Evolutionary conservation across 1,140 invertebrate genomes (phyloP), one percentile per base, ranked within the genome.

Genomic region (Heliconius nattereri): DNA sequence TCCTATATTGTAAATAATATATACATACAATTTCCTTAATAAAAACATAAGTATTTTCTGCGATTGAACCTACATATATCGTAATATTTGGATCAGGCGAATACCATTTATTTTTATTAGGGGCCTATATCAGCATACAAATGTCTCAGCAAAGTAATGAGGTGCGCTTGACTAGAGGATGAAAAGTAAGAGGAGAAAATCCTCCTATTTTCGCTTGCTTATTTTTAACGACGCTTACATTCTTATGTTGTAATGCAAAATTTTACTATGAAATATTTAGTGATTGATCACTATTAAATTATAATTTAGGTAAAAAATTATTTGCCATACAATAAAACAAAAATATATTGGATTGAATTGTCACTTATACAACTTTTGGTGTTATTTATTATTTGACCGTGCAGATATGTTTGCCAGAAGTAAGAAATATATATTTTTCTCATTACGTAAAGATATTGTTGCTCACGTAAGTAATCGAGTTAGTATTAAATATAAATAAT

Each of bases 121-220:
- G n/a, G 71, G 35, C 11, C 32, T 66, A 60, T 60, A 75, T 75
- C 29, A 75, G 74, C 74, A 60, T 75, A 75, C 74, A 75, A 54
- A 72, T 72, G 71, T 72, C 60, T 66, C 60, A 29, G 60, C 29
- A 66, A 66, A 66, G 60, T 66, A 66, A 66, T 66, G 60, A 66
- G 60, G 60, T 66, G 60, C 60, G 23, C 60, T 66, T 66, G 60
- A 66, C 60, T 66, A 66, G 26, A 29, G 13, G 60, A 66, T 66
- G 9, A 29, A 54, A 66, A 66, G 60, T 29, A 66, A 66, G 9
- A 6, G 23, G 29, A 26, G 60, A 66, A 60, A 66, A 26, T 66
- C n/a, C 60, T 16, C 1, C 9, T 66, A 29, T 16, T 66, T 66
- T 66, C 29, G 60, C 26, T 29, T 13, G 11, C 3, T 13, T 66